These are phyloP conservation scores for Steinernema feltiae DNA, from an alignment of 1,140 invertebrate genomes.

Conservation along the genomic window DNA sequence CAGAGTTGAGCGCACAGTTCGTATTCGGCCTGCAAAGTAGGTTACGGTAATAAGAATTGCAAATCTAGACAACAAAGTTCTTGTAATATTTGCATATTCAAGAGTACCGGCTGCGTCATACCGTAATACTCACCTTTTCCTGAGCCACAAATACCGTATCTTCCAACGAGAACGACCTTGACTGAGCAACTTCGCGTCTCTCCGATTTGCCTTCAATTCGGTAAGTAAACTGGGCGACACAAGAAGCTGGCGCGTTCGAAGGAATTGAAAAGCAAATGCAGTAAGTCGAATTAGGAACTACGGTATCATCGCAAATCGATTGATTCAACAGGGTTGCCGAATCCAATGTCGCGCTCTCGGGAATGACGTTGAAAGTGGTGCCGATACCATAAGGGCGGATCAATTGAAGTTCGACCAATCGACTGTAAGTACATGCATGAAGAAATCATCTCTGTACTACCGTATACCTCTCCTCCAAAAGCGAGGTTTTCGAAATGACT, in stretches of 20 bases:
- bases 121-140: background rate
- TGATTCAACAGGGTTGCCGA: background rate
- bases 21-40: slow-evolving; percentile 40
- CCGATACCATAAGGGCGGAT: background rate
- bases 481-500: slow-evolving; percentile 32
- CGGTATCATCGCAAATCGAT: background rate
- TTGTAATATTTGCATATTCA: too few relatives aligned
- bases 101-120: background rate
- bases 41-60: background rate
- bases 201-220: slow-evolving; percentile 17
- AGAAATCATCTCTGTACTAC: too few relatives aligned
- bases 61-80: too few relatives aligned
- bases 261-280: background rate
- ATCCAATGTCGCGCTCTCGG: background rate
- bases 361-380: background rate
- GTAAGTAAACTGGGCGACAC: slow-evolving; percentile 16
- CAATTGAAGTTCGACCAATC: slow-evolving; percentile 13
- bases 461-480: slow-evolving; percentile 32
- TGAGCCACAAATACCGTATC: slow-evolving; percentile 13
- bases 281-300: background rate
- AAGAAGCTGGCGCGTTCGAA: background rate
- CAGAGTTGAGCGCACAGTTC: slow-evolving; percentile 52
- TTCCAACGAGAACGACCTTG: slow-evolving; percentile 22
- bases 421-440: too few relatives aligned
- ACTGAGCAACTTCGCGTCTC: slow-evolving; percentile 31